Evolutionary conservation across 2,888 invertebrate species (phyloP), one percentile per base, ranked within the genome.

Genomic region (Ochlodes sylvanus): DNA sequence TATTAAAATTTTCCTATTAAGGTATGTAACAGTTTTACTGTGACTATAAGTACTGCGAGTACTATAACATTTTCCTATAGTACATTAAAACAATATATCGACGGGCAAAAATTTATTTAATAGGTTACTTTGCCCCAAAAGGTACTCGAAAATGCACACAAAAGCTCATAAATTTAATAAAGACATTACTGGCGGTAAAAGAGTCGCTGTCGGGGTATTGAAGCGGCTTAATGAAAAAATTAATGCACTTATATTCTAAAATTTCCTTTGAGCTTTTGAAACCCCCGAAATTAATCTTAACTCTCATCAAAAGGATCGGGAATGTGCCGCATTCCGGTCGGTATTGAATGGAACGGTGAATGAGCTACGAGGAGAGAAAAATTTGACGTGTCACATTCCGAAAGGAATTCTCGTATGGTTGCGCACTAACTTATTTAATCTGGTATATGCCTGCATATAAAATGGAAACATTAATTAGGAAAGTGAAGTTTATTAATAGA

Each of bases 181-280:
- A 88, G 88, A 86, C 82, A 89, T 90, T 90, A 86, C 88, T 84
- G 83, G 74, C 80, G 79, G 84, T 81, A 83, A 80, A 80, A 79
- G 84, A 89, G 87, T 87, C 83, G 86, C 88, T 85, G 83, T 83
- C 76, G 75, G 76, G 76, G 77, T 66, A 66, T 66, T 60, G 66
- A 52, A n/a, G 64, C 56, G 76, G 77, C 81, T 60, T 66, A 58
- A 66, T 66, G 84, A 80, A 87, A 84, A 86, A 87, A 92, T 89
- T 90, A 90, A 92, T 92, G 89, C 90, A 92, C 90, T 91, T 91
- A 90, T 86, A 89, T 90, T 90, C 90, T 85, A 88, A 90, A 91
- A 89, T 87, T 88, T 88, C 89, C 89, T 90, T 92, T 92, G 90
- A 89, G 84, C 83, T 79, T 74, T 77, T 77, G 76, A 81, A 83